phyloP scores from a whole-genome alignment of 2,888 invertebrate genomes.

The Leucoma salicis region DNA sequence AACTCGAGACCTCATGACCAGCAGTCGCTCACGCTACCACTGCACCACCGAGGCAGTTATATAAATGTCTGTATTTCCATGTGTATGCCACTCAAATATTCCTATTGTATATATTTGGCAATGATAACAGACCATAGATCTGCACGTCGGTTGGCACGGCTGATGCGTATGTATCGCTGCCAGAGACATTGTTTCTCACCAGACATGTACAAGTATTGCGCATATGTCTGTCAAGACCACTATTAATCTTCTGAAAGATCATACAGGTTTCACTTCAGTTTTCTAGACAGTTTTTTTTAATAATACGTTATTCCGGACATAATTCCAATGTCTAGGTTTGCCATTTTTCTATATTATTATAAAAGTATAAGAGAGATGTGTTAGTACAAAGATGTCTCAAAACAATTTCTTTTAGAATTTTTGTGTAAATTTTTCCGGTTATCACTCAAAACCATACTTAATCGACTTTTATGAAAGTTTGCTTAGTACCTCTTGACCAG shows the following conservation, averaged over 20 bases:
- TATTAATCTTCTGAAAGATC: conserved; percentile 59
- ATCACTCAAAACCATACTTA: too few species aligned
- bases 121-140: conserved; percentile 50
- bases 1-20: too few species aligned
- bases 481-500: too few species aligned
- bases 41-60: not conserved
- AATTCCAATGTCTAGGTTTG: conserved; percentile 8
- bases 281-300: not conserved
- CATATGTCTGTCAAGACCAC: conserved; percentile 64
- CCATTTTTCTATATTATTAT: conserved; percentile 4
- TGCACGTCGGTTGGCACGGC: conserved; percentile 53
- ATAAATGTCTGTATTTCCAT: conserved; percentile 17
- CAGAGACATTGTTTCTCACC: conserved; percentile 44
- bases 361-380: too few species aligned
- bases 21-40: too few species aligned
- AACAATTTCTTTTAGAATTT: too few species aligned
- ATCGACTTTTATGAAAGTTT: too few species aligned
- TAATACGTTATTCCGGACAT: conserved; percentile 4
- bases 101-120: conserved; percentile 39
- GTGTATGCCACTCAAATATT: conserved; percentile 30
- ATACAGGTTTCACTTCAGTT: not conserved
- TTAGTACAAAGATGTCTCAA: too few species aligned
- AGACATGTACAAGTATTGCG: conserved; percentile 49
- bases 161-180: conserved; percentile 36
- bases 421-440: too few species aligned